A percentile compares a stretch with the other conserved stretches of the same genome.
Conservation (phyloP, 2,113 vertebrate genomes). For the Agelaius tricolor region DNA sequence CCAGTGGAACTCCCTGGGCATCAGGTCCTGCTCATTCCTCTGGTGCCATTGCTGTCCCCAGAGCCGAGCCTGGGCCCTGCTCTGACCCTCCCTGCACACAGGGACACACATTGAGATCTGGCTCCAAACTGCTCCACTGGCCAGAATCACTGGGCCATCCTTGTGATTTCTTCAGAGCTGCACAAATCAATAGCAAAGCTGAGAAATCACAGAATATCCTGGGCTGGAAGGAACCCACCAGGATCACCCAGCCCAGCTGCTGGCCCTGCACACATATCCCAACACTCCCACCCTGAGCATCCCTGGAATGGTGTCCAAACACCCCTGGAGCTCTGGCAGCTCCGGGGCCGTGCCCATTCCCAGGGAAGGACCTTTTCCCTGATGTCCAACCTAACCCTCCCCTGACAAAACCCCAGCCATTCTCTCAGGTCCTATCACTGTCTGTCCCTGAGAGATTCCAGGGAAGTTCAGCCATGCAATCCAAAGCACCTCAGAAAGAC, state of each 20-base stretch:
- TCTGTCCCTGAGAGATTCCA: not conserved
- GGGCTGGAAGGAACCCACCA: not conserved
- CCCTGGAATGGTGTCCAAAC: fast-evolving
- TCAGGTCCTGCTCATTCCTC: fast-evolving
- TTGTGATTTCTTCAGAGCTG: not conserved
- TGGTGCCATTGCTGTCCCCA: not conserved
- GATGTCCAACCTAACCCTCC: fast-evolving
- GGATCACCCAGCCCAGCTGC: fast-evolving
- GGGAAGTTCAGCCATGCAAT: not conserved
- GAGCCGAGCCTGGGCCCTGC: not conserved
- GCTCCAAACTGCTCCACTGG: not conserved
- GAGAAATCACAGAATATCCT: not conserved
- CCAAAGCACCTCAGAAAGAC: not conserved
- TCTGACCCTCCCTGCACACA: not conserved
- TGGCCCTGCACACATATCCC: not conserved
- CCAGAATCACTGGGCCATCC: not conserved
- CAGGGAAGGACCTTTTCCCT: not conserved
- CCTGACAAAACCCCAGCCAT: not conserved
- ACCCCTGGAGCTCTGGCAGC: not conserved
- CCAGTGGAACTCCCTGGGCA: not conserved
- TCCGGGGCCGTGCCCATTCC: not conserved
- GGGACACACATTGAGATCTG: not conserved
- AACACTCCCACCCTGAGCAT: not conserved
- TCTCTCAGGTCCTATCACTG: not conserved
- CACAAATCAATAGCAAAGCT: not conserved